Base-by-base conservation (phyloP, 2,888 invertebrate species). In the Idaea aversata region DNA sequence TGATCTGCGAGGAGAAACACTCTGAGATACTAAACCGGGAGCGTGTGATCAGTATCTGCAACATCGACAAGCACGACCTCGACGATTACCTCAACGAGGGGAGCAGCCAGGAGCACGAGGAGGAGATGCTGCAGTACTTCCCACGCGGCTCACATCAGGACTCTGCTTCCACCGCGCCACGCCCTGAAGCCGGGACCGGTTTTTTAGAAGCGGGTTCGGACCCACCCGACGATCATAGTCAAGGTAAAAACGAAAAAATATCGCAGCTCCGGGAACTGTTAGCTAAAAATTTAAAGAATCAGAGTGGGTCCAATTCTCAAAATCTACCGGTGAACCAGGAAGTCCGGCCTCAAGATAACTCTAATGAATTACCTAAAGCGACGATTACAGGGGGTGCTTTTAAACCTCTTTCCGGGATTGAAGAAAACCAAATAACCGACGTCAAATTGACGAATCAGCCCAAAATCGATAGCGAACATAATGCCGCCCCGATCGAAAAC, bases 121-220 rank as follows among this genome's bases (percentile, higher is more conserved):
- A 97, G 82, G 97, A 97, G 88, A 88, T 97, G 77, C 93, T 97
- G 84, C 96, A 97, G 88, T 97, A 97, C 90, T 97, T 97, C 87
- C 96, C 77, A 4, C 68, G 85, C 76, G 81, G 77, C 75, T 66
- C 72, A 16, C 75, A 77, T 25, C 25, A 25, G 25, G 25, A 25
- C 25, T 25, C 25, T 58, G 65, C 73, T 63, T 75, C 77, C 36
- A 68, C 71, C 63, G 73, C 68, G 64, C 64, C 69, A 72, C 60
- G 74, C 66, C 67, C 67, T 72, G 35, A 67, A 70, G 73, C 73
- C 38, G 70, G 76, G 63, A 65, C 83, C 25, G 78, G 86, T 89
- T 90, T 91, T 88, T 89, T 91, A 87, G 89, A 89, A 75, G 69
- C 86, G 76, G 80, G 84, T 74, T 86, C 83, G 84, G 93, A 93